Conservation (phyloP, 37 sponge, comb jelly and placozoan genomes). For the Aplysina aerophoba region DNA sequence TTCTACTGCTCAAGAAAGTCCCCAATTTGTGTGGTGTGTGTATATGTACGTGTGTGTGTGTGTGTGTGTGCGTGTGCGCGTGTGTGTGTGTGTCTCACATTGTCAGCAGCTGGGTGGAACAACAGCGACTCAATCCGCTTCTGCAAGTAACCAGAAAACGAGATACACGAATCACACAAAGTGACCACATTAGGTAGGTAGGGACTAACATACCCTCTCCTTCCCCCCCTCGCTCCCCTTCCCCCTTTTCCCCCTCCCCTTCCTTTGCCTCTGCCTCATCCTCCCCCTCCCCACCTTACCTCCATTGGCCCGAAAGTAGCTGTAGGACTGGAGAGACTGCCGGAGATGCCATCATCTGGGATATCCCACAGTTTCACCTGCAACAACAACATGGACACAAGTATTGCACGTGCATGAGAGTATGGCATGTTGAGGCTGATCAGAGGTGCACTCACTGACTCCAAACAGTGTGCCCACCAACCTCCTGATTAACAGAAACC, state of each 20-base stretch:
- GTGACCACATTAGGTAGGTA: too few relatives aligned
- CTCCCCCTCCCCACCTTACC: slow-evolving; percentile 17
- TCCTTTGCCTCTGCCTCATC: too few relatives aligned
- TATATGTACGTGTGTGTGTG: background rate
- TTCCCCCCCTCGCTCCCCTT: background rate
- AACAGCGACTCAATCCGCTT: slow-evolving; percentile 57
- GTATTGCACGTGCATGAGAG: too few relatives aligned
- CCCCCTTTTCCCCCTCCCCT: slow-evolving; percentile 29
- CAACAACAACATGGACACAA: too few relatives aligned
- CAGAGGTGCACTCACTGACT: too few relatives aligned
- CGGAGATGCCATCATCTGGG: slow-evolving; percentile 46
- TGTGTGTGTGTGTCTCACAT: slow-evolving; percentile 48
- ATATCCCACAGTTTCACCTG: slow-evolving; percentile 82
- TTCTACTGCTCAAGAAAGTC: too few relatives aligned
- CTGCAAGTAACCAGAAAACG: slow-evolving; percentile 21
- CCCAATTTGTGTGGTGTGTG: too few relatives aligned
- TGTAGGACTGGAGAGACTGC: slow-evolving; percentile 32
- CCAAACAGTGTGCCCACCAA: too few relatives aligned
- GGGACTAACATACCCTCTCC: background rate
- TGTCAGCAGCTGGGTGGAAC: slow-evolving; percentile 81
- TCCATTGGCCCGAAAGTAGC: slow-evolving; percentile 43
- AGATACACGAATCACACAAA: too few relatives aligned
- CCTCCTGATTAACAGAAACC: too few relatives aligned
- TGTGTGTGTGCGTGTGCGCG: background rate
- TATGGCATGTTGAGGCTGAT: too few relatives aligned